Conservation (phyloP, 1,140 invertebrate genomes). For the Bombus polaris region DNA sequence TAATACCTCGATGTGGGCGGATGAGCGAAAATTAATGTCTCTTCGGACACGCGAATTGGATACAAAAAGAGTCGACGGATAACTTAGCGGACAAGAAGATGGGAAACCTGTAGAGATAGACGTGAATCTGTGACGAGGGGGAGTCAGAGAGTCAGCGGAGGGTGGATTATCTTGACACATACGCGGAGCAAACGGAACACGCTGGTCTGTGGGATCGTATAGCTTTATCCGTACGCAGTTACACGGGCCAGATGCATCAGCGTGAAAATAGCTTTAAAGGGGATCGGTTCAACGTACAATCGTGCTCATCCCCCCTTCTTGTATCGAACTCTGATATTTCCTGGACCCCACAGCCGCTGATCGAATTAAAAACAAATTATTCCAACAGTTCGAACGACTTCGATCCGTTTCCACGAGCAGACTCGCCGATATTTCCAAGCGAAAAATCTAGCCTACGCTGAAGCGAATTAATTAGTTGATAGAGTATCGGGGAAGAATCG, state of each 20-base stretch:
- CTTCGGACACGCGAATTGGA: too few species aligned
- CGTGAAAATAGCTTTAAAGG: conserved; percentile 1
- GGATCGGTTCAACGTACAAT: too few species aligned
- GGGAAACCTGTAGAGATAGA: not conserved
- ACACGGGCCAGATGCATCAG: not conserved
- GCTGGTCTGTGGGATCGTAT: not conserved
- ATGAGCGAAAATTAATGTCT: too few species aligned
- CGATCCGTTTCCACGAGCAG: not conserved
- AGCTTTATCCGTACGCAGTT: not conserved
- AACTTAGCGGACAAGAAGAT: not conserved
- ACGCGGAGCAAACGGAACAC: not conserved
- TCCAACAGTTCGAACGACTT: not conserved
- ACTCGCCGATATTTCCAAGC: not conserved
- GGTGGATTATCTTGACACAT: not conserved
- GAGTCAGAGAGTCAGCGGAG: too few species aligned
- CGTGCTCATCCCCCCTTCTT: too few species aligned
- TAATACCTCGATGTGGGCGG: too few species aligned
- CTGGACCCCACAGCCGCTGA: not conserved
- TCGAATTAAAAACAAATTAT: conserved; percentile 9
- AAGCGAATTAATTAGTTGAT: conserved; percentile 3
- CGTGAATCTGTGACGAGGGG: too few species aligned
- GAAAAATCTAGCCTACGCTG: too few species aligned
- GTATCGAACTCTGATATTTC: not conserved
- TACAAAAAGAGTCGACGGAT: too few species aligned
- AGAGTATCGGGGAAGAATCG: not conserved